Evolutionary conservation across 1,140 invertebrate species (phyloP).

Genomic region (Brachystomella parvula): DNA sequence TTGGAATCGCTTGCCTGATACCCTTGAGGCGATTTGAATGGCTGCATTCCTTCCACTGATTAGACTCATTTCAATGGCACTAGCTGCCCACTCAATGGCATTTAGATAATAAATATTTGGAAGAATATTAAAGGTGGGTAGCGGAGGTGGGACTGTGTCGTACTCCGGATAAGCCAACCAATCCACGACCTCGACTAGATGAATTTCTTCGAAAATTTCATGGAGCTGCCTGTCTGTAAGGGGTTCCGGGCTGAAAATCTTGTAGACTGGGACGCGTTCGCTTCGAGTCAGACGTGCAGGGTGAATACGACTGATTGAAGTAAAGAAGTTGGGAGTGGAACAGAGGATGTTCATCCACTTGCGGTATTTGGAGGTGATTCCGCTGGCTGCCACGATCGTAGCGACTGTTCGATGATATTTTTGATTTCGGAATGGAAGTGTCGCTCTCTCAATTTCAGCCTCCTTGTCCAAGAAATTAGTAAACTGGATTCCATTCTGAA

Average conservation of each 20-base stretch:
- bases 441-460: neutral
- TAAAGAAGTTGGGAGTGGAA: conserved; percentile 45
- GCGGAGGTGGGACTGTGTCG: conserved; percentile 39
- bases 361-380: conserved; percentile 42
- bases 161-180: conserved; percentile 62
- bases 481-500: conserved; percentile 41
- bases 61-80: conserved; percentile 64
- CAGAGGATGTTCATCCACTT: conserved; percentile 46
- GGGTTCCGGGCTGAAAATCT: conserved; percentile 51
- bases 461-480: conserved; percentile 41
- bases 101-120: conserved; percentile 56
- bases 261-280: conserved; percentile 46
- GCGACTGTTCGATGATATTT: conserved; percentile 52
- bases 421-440: neutral
- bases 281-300: conserved; percentile 26
- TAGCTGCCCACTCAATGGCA: conserved; percentile 59
- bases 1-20: neutral
- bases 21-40: conserved; percentile 46
- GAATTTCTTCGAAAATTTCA: conserved; percentile 48
- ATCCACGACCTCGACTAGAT: conserved; percentile 42
- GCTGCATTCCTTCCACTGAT: conserved; percentile 59
- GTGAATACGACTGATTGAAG: conserved; percentile 40
- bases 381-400: conserved; percentile 51
- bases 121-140: conserved; percentile 49
- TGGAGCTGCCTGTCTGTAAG: conserved; percentile 46